These are phyloP conservation scores for Yoshiicerus persimilis DNA, from an alignment of 1,140 invertebrate genomes.

Conservation along the genomic window DNA sequence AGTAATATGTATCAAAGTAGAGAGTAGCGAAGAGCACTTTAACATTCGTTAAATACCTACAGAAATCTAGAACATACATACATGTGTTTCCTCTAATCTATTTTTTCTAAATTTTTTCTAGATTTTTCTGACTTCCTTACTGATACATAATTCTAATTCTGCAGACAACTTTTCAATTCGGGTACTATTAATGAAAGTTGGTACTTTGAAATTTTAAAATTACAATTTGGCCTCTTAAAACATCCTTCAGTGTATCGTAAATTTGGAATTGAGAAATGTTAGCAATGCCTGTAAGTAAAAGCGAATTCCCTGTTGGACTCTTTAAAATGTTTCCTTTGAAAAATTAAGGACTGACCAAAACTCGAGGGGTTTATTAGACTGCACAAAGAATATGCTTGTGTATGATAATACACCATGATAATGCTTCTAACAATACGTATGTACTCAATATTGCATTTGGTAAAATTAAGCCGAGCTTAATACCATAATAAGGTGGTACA, in stretches of 20 bases:
- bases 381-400: background rate
- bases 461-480: background rate
- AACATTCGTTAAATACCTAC: background rate
- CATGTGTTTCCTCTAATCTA: background rate
- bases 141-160: too few species aligned
- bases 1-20: background rate
- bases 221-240: too few species aligned
- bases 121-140: too few species aligned
- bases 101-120: background rate
- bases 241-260: too few species aligned
- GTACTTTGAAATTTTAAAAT: too few species aligned
- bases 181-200: too few species aligned
- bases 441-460: background rate
- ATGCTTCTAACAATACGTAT: background rate
- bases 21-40: background rate
- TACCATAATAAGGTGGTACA: background rate
- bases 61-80: background rate
- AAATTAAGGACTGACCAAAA: background rate
- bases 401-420: too few species aligned
- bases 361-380: background rate
- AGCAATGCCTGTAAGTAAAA: too few species aligned
- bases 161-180: too few species aligned
- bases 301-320: too few species aligned
- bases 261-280: too few species aligned
- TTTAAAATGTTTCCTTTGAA: background rate